Conservation (phyloP, 2,797 vertebrate genomes). For the Pseudocheirus occidentalis region DNA sequence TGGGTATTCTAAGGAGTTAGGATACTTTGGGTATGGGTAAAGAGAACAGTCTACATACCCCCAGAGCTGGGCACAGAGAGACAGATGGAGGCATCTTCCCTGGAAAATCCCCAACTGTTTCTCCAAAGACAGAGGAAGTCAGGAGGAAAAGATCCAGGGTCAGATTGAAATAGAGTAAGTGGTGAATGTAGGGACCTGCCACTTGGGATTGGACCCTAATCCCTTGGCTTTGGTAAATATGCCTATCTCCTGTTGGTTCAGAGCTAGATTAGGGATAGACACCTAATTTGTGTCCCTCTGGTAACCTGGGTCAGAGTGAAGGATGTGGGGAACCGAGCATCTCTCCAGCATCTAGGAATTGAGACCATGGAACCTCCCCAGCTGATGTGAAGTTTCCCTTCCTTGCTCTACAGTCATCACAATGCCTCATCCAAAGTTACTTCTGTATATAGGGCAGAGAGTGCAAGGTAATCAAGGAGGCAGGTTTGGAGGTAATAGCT, state of each 20-base stretch:
- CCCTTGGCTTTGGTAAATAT: slow-evolving; percentile 44
- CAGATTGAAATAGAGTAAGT: not conserved
- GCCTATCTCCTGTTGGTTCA: not conserved
- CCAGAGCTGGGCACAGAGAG: not conserved
- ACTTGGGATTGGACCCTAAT: not conserved
- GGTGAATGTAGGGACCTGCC: not conserved
- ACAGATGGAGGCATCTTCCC: not conserved
- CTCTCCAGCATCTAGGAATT: not conserved
- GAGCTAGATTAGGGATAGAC: not conserved
- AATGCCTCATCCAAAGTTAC: not conserved
- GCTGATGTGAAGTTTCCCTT: not conserved
- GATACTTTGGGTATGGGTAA: not conserved
- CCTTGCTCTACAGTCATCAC: not conserved
- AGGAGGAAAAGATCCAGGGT: slow-evolving; percentile 41
- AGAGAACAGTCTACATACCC: too few species aligned
- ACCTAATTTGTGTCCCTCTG: not conserved
- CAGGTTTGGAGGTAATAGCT: not conserved
- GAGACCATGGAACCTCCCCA: not conserved
- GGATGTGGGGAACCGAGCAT: not conserved
- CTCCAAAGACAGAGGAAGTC: slow-evolving; percentile 66
- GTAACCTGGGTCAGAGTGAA: not conserved
- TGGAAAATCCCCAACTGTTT: slow-evolving; percentile 74
- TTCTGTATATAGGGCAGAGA: not conserved
- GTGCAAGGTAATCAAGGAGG: not conserved
- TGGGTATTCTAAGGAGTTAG: not conserved